Percentiles rank a stretch among this genome's conserved stretches.
Evolutionary conservation across 2,797 vertebrate species (phyloP).

Genomic region (Amblyraja radiata): DNA sequence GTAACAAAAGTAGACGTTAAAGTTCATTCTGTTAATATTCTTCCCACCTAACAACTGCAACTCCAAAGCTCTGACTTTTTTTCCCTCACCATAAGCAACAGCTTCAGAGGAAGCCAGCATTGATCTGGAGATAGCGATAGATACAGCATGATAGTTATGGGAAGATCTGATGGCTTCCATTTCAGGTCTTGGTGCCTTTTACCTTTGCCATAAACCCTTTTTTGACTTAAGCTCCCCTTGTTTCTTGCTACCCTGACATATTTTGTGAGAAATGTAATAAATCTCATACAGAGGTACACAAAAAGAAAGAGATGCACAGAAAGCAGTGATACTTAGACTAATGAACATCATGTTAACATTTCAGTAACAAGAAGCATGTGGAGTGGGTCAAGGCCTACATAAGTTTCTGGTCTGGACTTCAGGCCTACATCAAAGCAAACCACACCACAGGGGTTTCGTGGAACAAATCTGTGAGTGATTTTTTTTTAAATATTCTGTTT

Average conservation of each 20-base stretch:
- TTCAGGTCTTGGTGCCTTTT: not conserved
- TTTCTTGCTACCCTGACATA: not conserved
- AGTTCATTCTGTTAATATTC: not conserved
- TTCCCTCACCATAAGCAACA: not conserved
- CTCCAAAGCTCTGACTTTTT: not conserved
- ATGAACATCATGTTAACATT: conserved; percentile 30
- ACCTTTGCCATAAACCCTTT: not conserved
- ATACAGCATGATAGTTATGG: not conserved
- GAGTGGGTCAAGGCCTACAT: conserved; percentile 89
- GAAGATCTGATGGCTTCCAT: not conserved
- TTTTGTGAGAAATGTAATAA: not conserved
- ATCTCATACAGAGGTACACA: not conserved
- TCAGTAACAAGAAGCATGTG: conserved; percentile 82
- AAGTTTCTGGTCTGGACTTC: conserved; percentile 81
- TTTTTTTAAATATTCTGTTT: not conserved
- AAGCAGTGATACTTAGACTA: not conserved
- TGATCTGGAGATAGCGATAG: not conserved
- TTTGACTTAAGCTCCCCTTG: not conserved
- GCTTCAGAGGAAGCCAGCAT: not conserved
- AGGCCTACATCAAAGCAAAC: conserved; percentile 82
- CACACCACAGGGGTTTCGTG: conserved; percentile 86
- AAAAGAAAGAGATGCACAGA: not conserved
- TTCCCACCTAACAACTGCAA: not conserved
- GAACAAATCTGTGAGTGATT: conserved; percentile 77
- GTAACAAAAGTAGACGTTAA: not conserved